These are phyloP conservation scores for Pleuronectes platessa DNA, from an alignment of 2,113 vertebrate species.

Conservation along the genomic window DNA sequence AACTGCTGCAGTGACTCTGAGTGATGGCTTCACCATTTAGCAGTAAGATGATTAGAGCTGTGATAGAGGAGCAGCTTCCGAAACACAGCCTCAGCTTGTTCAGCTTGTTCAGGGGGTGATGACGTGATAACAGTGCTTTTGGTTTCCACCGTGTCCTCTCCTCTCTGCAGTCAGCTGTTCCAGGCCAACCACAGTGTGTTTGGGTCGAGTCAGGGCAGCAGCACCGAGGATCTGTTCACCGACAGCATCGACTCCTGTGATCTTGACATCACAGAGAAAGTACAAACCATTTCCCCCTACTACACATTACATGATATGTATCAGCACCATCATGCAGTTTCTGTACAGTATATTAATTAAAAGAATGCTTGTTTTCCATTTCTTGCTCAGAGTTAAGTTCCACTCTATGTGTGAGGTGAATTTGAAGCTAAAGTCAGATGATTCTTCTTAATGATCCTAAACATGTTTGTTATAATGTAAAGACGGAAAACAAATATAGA, in stretches of 20 bases:
- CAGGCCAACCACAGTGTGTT: constrained; percentile 91
- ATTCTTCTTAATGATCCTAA: too few species aligned
- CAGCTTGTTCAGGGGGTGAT: not conserved
- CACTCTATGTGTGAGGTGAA: not conserved
- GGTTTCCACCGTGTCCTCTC: not conserved
- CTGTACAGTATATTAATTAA: not conserved
- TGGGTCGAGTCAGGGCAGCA: constrained; percentile 92
- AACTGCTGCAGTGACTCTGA: not conserved
- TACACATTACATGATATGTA: not conserved
- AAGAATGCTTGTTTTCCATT: not conserved
- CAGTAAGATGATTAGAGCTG: not conserved
- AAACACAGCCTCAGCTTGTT: not conserved
- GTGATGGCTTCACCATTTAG: not conserved
- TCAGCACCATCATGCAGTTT: not conserved
- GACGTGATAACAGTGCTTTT: not conserved
- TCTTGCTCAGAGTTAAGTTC: too few species aligned
- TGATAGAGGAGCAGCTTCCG: not conserved
- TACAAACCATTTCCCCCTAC: constrained; percentile 54
- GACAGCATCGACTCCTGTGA: constrained; percentile 97
- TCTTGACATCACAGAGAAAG: constrained; percentile 95
- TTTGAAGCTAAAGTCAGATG: not conserved
- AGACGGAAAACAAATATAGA: too few species aligned
- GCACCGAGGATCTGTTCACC: constrained; percentile 95
- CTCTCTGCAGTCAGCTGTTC: constrained; percentile 88
- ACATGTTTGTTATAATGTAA: too few species aligned